Evolutionary conservation across 2,797 vertebrate species (phyloP).

Genomic region (Epinephelus coioides): DNA sequence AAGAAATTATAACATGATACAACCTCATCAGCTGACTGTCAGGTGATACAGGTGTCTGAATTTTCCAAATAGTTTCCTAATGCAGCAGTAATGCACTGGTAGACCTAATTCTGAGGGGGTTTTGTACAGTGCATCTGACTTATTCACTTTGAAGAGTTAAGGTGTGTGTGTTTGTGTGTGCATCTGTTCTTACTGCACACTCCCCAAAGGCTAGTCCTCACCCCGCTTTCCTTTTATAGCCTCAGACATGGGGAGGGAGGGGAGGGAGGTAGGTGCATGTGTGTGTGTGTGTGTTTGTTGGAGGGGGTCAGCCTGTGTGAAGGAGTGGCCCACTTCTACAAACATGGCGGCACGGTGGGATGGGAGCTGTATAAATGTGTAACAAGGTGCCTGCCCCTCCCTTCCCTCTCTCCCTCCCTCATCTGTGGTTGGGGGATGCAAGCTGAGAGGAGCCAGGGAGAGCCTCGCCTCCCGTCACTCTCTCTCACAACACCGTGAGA

Average conservation of each 20-base stretch:
- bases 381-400: slow-evolving; percentile 70
- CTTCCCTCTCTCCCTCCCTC: not conserved
- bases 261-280: slow-evolving; percentile 17
- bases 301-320: slow-evolving; percentile 58
- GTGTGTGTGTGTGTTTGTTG: slow-evolving; percentile 42
- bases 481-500: slow-evolving; percentile 84
- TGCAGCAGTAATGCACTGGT: not conserved
- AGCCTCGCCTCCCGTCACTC: slow-evolving; percentile 80
- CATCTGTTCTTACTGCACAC: slow-evolving; percentile 37
- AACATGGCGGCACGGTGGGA: slow-evolving; percentile 80
- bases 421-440: slow-evolving; percentile 47
- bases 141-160: slow-evolving; percentile 45
- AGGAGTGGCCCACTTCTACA: slow-evolving; percentile 82
- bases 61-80: not conserved
- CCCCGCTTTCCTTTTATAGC: slow-evolving; percentile 85
- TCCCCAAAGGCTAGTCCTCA: slow-evolving; percentile 62
- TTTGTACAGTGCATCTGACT: slow-evolving; percentile 7
- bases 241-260: slow-evolving; percentile 63
- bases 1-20: not conserved
- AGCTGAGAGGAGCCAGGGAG: slow-evolving; percentile 63
- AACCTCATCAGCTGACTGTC: slow-evolving; percentile 9
- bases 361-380: slow-evolving; percentile 67
- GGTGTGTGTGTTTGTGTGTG: slow-evolving; percentile 29
- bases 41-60: not conserved
- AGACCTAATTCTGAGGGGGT: not conserved